Conservation (phyloP, 2,113 vertebrate genomes). For the Carettochelys insculpta region DNA sequence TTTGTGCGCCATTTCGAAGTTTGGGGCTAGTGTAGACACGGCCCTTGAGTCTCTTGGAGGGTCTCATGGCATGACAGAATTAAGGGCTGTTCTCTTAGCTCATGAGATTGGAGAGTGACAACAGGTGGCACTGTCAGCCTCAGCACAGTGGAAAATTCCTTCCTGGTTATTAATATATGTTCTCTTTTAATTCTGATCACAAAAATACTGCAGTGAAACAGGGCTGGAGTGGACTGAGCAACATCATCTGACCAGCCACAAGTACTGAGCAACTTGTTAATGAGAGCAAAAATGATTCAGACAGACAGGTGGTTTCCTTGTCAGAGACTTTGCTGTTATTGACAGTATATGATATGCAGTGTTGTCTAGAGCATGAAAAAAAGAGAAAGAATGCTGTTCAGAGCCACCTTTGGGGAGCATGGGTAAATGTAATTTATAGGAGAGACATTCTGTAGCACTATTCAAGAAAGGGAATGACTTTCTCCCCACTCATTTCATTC, state of each 20-base stretch:
- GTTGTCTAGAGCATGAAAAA: not conserved
- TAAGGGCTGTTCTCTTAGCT: not conserved
- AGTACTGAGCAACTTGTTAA: not conserved
- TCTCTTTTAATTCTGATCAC: slow-evolving; percentile 1
- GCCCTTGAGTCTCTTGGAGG: not conserved
- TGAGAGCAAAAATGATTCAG: not conserved
- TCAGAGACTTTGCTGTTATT: not conserved
- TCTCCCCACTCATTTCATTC: not conserved
- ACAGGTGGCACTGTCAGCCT: not conserved
- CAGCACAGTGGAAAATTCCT: not conserved
- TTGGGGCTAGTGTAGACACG: no score
- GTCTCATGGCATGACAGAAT: not conserved
- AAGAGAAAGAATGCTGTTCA: not conserved
- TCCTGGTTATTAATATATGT: not conserved
- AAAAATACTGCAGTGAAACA: not conserved
- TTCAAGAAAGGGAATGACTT: not conserved
- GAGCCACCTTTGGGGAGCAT: not conserved
- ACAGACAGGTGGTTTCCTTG: not conserved
- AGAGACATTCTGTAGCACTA: not conserved
- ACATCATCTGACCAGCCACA: not conserved
- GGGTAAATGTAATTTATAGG: not conserved
- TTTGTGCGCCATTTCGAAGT: no score
- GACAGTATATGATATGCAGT: not conserved
- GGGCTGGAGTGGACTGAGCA: not conserved
- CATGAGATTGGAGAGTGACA: rapidly evolving